A percentile compares a stretch with the other conserved stretches of the same genome.
Conservation (phyloP, 2,797 vertebrate genomes). For the Cyclura pinguis region DNA sequence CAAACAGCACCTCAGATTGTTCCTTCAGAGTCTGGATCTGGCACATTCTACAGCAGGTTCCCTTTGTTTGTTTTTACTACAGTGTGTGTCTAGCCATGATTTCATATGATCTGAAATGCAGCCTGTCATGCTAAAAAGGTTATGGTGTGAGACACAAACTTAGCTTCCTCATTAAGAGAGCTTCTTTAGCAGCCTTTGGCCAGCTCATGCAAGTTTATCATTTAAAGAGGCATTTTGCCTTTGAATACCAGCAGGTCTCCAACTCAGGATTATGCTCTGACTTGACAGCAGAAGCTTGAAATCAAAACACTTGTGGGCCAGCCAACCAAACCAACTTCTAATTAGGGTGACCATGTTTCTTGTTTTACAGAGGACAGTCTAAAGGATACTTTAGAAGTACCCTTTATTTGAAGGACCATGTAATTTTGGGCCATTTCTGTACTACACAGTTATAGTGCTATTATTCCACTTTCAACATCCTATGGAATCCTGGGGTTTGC, state of each 20-base stretch:
- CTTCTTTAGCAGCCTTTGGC: background rate
- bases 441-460: no score
- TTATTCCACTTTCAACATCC: no score
- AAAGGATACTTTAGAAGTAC: background rate
- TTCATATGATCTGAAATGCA: constrained; percentile 18
- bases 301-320: background rate
- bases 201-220: constrained; percentile 6
- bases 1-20: no score
- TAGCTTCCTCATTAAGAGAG: background rate
- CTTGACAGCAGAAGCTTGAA: background rate
- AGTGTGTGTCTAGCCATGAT: background rate
- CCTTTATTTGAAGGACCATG: background rate
- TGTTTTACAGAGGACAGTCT: background rate
- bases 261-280: background rate
- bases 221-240: constrained; percentile 12
- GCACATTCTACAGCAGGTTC: background rate
- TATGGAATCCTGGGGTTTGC: no score
- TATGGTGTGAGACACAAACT: constrained; percentile 5
- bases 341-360: background rate
- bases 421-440: no score
- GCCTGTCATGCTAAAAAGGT: constrained; percentile 5
- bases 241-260: background rate
- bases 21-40: background rate
- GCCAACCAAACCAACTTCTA: background rate
- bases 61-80: background rate